phyloP scores from a whole-genome alignment of 1,140 invertebrate species.

The Drosophila orena region DNA sequence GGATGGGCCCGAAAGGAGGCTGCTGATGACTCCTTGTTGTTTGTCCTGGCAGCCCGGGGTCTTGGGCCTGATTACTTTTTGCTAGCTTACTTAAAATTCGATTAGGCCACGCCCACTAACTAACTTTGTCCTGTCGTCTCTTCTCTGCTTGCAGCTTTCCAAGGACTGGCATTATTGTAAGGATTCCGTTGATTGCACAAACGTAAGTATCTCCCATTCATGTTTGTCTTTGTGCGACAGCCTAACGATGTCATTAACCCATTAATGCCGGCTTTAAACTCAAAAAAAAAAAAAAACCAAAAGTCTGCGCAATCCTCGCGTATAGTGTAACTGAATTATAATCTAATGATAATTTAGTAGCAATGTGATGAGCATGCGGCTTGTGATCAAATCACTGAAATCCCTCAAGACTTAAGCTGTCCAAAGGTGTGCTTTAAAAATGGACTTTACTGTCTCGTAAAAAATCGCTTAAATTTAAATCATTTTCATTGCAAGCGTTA shows the following conservation, averaged over 20 bases:
- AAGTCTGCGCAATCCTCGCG: too few species aligned
- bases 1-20: constrained; percentile 26
- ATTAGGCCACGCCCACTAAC: constrained; percentile 80
- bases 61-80: constrained; percentile 78
- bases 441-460: too few species aligned
- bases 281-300: constrained; percentile 4
- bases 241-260: constrained; percentile 58
- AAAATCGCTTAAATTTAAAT: neutral
- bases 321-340: too few species aligned
- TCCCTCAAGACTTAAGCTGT: too few species aligned
- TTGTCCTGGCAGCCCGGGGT: constrained; percentile 56
- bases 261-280: constrained; percentile 37
- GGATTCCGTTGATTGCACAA: constrained; percentile 73
- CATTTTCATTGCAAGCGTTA: neutral
- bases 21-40: constrained; percentile 54
- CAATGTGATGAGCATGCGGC: too few species aligned
- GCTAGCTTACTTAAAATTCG: constrained; percentile 80
- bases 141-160: constrained; percentile 60
- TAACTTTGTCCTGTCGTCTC: constrained; percentile 61
- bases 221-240: constrained; percentile 7
- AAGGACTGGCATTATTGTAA: constrained; percentile 76
- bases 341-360: neutral
- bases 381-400: too few species aligned
- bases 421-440: too few species aligned
- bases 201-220: constrained; percentile 59